Conservation (phyloP, 2,888 invertebrate species). For the Alviniconcha strummeri region DNA sequence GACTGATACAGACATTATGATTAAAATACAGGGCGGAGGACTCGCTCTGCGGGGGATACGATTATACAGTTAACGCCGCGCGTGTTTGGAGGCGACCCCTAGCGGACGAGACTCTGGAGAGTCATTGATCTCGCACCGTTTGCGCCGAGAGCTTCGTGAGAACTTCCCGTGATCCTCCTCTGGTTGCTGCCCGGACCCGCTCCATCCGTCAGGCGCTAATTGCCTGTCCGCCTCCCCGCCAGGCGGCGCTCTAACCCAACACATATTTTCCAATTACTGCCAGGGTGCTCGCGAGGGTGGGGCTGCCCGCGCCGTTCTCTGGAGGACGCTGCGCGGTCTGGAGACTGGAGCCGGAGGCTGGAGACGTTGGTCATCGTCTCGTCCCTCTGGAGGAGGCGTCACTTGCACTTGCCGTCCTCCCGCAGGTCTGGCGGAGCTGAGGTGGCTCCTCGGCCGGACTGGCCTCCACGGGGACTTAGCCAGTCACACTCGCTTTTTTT, state of each 20-base stretch:
- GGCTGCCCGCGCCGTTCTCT: not conserved
- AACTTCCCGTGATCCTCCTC: constrained; percentile 2
- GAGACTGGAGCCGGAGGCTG: not conserved
- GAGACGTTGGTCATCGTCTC: not conserved
- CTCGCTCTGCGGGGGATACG: not conserved
- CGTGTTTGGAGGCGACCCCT: constrained; percentile 15
- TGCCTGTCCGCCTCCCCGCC: constrained; percentile 28
- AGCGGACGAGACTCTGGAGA: constrained; percentile 7
- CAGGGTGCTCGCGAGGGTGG: constrained; percentile 16
- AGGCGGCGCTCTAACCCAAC: constrained; percentile 29
- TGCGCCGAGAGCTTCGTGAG: not conserved
- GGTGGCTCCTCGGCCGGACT: too few relatives aligned
- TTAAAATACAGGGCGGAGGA: constrained; percentile 18
- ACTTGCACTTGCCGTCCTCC: not conserved
- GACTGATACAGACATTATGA: constrained; percentile 9
- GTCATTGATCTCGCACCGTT: constrained; percentile 14
- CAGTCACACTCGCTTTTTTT: too few relatives aligned
- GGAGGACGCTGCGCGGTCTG: not conserved
- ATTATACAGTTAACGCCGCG: constrained; percentile 15
- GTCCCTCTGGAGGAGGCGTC: not conserved
- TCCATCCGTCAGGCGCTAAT: constrained; percentile 31
- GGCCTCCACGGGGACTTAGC: too few relatives aligned
- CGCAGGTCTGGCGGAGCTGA: too few relatives aligned
- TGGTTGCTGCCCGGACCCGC: not conserved
- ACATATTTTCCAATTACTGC: constrained; percentile 33